Percentiles rank a stretch among this genome's conserved stretches.
phyloP scores from a whole-genome alignment of 2,888 invertebrate genomes.

The Brachylomia viminalis region DNA sequence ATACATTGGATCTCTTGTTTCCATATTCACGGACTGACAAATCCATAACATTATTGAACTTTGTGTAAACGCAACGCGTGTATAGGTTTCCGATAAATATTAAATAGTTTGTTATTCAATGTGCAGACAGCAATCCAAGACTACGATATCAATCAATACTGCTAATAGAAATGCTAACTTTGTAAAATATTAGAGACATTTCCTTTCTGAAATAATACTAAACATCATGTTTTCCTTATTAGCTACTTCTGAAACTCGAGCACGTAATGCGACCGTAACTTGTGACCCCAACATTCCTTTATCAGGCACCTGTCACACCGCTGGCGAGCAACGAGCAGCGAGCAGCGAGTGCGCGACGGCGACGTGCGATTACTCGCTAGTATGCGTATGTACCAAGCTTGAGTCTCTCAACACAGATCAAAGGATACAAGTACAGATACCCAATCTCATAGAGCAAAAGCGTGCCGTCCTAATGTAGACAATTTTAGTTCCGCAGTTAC shows the following conservation, averaged over 20 bases:
- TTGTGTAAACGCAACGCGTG: background rate
- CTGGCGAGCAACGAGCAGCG: background rate
- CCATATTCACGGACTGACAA: background rate
- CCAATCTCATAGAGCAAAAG: too few species aligned
- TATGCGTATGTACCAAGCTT: too few species aligned
- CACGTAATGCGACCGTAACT: conserved; percentile 25
- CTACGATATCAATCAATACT: background rate
- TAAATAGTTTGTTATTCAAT: background rate
- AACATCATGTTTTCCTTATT: conserved; percentile 16
- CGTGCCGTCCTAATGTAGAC: too few species aligned
- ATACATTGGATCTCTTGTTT: background rate
- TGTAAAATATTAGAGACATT: background rate
- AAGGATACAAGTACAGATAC: too few species aligned
- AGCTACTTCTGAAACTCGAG: conserved; percentile 1
- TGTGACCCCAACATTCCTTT: conserved; percentile 34
- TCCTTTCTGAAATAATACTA: background rate
- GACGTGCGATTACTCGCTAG: too few species aligned
- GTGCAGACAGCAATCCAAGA: too few species aligned
- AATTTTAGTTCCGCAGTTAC: too few species aligned
- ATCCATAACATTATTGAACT: background rate
- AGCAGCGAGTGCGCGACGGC: background rate
- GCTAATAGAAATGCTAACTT: background rate
- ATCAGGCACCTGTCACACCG: background rate
- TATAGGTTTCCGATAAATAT: background rate
- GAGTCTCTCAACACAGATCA: too few species aligned